Percentiles rank a stretch among this genome's conserved stretches.
Conservation (phyloP, 2,797 vertebrate species). For the Nannoperca australis region DNA sequence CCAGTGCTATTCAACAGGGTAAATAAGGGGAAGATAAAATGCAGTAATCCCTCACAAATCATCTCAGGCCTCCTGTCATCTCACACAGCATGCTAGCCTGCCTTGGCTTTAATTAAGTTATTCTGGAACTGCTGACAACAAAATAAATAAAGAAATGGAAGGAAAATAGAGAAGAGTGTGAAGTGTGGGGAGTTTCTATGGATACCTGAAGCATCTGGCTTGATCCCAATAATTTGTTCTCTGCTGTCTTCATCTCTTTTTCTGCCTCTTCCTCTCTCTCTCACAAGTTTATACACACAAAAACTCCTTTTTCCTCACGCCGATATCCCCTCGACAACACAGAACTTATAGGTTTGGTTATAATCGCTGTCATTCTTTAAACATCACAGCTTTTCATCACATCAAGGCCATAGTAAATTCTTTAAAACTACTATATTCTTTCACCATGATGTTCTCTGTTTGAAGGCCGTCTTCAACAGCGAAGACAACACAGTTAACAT, state of each 20-base stretch:
- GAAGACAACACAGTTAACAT: not conserved
- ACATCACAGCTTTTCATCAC: constrained; percentile 37
- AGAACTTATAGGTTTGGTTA: constrained; percentile 53
- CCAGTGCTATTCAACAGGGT: constrained; percentile 71
- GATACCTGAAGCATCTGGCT: constrained; percentile 87
- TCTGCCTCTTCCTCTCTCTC: constrained; percentile 28
- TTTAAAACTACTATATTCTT: constrained; percentile 19
- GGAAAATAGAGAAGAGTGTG: constrained; percentile 78
- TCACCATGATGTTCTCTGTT: constrained; percentile 1
- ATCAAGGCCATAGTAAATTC: constrained; percentile 15
- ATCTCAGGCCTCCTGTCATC: constrained; percentile 85
- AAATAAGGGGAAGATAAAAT: constrained; percentile 84
- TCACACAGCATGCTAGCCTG: constrained; percentile 81
- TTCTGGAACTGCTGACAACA: constrained; percentile 85
- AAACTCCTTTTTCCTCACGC: constrained; percentile 14
- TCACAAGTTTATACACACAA: constrained; percentile 33
- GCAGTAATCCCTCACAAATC: constrained; percentile 87
- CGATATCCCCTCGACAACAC: constrained; percentile 25
- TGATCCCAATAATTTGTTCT: constrained; percentile 83
- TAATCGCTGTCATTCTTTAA: constrained; percentile 49
- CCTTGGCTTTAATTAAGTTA: constrained; percentile 88
- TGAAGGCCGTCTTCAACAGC: not conserved
- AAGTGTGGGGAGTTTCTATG: constrained; percentile 86
- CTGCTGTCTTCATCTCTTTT: constrained; percentile 65
- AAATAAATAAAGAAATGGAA: constrained; percentile 85